Base-by-base conservation (phyloP, 1,140 invertebrate species). In the Microplitis demolitor region DNA sequence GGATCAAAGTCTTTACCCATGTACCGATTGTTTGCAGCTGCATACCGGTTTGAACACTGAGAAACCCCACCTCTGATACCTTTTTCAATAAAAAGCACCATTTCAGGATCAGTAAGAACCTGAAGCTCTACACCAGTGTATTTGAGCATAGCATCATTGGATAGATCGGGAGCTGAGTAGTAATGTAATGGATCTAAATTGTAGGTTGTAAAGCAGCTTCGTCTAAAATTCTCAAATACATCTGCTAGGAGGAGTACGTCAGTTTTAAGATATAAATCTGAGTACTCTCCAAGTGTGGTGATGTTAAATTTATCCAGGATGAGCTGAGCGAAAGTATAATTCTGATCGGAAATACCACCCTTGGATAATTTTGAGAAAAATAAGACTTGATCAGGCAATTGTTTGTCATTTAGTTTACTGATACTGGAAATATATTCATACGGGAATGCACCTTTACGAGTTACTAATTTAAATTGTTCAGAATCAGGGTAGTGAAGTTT, bases 151-250 rank as follows among this genome's bases (percentile, higher is more conserved):
- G 78, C 60, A 33, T 61, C 14, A 33, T 76, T 88, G 33, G 80
- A 77, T n/a, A 87, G 77, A 4, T 84, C 83, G 8, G 83, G 83
- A 45, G 81, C 78, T 54, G 84, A 84, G 73, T 79, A 80, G 73
- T 83, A 86, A 76, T 83, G 78, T 4, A 72, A 60, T 31, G 79
- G 79, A 76, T 85, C 85, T 66, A 87, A 72, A 16, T 62, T 31
- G 77, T 85, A 79, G 11, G 73, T 75, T 60, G 69, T 73, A 56
- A 76, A 60, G 67, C 70, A 74, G 14, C 14, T 70, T 33, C 76
- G 70, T 74, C 84, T 37, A 78, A 87, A 89, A 77, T 87, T 86
- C 82, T 88, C 86, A 80, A 89, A 88, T 31, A 89, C 77, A 79
- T 89, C 87, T 6, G 80, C 82, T n/a, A 64, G 37, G 4, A 68